A percentile compares a stretch with the other conserved stretches of the same genome.
These are phyloP conservation scores for Psilopsiagon aymara DNA, from an alignment of 2,113 vertebrate genomes.

Conservation along the genomic window DNA sequence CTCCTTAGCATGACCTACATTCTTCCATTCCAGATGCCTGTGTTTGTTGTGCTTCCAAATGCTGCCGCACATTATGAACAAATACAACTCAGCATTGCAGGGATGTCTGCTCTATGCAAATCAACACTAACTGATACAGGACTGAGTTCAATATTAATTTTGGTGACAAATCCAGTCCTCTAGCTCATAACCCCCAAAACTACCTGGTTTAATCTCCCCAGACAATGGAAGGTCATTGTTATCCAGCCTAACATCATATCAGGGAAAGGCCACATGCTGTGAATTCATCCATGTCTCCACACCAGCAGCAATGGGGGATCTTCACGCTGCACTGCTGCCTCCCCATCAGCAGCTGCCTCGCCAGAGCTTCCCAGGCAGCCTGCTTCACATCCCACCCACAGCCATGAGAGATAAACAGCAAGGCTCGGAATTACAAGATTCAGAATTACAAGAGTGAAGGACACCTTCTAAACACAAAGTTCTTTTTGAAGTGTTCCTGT, in stretches of 20 bases:
- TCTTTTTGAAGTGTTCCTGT: neutral
- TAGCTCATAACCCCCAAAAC: neutral
- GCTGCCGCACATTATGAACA: neutral
- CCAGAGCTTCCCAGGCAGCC: neutral
- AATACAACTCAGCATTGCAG: rapidly evolving
- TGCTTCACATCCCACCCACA: rapidly evolving
- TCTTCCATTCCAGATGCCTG: neutral
- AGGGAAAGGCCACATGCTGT: neutral
- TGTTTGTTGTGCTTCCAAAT: neutral
- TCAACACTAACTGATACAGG: neutral
- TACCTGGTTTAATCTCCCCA: neutral
- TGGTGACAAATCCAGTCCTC: neutral
- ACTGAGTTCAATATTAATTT: neutral
- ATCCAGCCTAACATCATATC: neutral
- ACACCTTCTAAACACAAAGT: neutral
- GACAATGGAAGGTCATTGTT: neutral
- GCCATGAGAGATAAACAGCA: rapidly evolving
- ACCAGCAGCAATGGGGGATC: neutral
- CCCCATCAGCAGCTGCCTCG: neutral
- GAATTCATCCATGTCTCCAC: neutral
- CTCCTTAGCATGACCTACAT: slow-evolving; percentile 23
- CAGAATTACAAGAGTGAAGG: neutral
- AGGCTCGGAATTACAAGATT: rapidly evolving
- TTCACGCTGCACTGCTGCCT: neutral
- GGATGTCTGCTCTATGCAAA: neutral